Conservation (phyloP, 2,888 invertebrate species). For the Hoplodrina ambigua region DNA sequence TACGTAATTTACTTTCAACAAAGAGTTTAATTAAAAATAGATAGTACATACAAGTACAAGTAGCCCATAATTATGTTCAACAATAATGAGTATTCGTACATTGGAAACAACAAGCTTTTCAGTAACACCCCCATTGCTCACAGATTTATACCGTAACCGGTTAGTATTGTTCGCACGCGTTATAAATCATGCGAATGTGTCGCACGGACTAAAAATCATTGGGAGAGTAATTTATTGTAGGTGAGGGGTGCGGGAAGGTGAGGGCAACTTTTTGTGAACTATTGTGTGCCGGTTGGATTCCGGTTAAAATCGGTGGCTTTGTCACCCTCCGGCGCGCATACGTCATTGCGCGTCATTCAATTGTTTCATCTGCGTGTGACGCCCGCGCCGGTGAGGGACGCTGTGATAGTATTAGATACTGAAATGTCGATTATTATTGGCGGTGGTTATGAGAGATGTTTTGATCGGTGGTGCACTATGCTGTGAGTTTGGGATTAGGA, state of each 20-base stretch:
- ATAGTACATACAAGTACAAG: constrained; percentile 23
- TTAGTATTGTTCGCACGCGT: constrained; percentile 80
- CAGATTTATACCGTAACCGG: constrained; percentile 84
- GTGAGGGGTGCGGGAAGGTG: constrained; percentile 74
- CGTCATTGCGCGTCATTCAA: constrained; percentile 61
- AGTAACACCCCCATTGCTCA: constrained; percentile 74
- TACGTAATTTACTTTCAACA: constrained; percentile 40
- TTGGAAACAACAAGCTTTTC: constrained; percentile 79
- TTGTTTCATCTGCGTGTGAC: constrained; percentile 57
- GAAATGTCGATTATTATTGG: constrained; percentile 40
- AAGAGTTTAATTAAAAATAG: constrained; percentile 60
- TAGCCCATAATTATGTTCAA: constrained; percentile 70
- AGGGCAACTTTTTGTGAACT: constrained; percentile 79
- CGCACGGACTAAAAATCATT: constrained; percentile 87
- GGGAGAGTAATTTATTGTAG: constrained; percentile 82
- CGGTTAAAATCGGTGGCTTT: constrained; percentile 66
- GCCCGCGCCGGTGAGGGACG: constrained; percentile 17
- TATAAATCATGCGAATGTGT: constrained; percentile 87
- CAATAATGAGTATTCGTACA: constrained; percentile 77
- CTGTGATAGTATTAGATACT: constrained; percentile 33
- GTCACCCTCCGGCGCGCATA: constrained; percentile 66
- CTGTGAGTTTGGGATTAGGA: constrained; percentile 1
- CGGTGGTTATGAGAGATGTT: constrained; percentile 31
- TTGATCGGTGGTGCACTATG: constrained; percentile 31
- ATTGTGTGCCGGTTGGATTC: constrained; percentile 76